Percentiles rank a stretch among this genome's conserved stretches.
These are phyloP conservation scores for Syncerus caffer DNA, from an alignment of 2,797 vertebrate genomes.

Conservation along the genomic window DNA sequence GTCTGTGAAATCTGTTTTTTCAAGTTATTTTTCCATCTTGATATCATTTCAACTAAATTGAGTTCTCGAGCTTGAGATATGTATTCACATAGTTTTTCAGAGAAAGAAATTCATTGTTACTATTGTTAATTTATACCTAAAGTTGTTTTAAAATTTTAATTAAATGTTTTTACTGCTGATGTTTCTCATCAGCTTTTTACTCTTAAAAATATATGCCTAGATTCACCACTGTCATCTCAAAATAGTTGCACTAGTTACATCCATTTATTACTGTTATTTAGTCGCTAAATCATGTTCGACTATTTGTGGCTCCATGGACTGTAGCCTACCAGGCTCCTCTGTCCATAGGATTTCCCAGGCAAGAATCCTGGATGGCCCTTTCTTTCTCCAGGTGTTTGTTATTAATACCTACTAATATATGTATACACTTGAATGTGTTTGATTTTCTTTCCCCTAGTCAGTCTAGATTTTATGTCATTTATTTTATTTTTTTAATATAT, in stretches of 20 bases:
- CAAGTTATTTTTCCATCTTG: constrained; percentile 15
- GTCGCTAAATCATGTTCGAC: rapidly evolving
- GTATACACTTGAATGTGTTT: neutral
- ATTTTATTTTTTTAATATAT: neutral
- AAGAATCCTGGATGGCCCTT: neutral
- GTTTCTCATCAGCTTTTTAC: neutral
- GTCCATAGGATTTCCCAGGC: neutral
- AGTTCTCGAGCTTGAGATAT: constrained; percentile 47
- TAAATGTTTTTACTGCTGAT: neutral
- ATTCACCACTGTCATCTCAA: neutral
- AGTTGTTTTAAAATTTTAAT: constrained; percentile 28
- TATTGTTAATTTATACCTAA: constrained; percentile 31
- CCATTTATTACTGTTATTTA: neutral
- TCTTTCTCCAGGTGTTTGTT: neutral
- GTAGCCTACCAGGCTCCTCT: neutral
- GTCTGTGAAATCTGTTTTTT: constrained; percentile 29
- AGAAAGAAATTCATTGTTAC: neutral
- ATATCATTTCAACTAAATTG: constrained; percentile 54
- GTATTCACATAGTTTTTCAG: neutral
- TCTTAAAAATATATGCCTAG: neutral
- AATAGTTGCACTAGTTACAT: neutral
- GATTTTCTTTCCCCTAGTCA: neutral
- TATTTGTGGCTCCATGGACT: neutral
- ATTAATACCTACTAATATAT: neutral
- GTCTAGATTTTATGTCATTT: neutral